Evolutionary conservation across 23 tunicate species (phyloP), one percentile per base, ranked within the genome.

Genomic region (Trididemnum miniatum): DNA sequence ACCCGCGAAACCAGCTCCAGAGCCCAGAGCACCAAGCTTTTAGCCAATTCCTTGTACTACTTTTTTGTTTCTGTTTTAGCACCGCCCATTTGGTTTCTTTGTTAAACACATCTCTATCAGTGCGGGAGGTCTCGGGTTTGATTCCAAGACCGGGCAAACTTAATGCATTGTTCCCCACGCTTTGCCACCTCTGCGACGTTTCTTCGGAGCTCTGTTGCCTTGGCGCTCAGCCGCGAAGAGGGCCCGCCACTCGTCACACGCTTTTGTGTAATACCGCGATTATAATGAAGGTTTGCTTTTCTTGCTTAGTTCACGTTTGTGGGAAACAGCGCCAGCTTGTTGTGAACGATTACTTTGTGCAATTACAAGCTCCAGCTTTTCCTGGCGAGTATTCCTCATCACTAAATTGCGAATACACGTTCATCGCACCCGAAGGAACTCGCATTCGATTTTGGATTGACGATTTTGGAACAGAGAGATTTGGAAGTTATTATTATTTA

Each of bases 361-460:
- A 31, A 12, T 73, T 73, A 2, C 26, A 37, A 37, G 79, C 79
- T 37, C 59, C 79, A 2, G 31, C 59, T 9, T 73, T 73, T 73
- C 79, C 59, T 9, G 25, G 12, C 26, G 59, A 3, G 5, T n/a
- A 38, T n/a, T 73, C 57, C 5, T 2, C 9, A 5, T 39, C 28
- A 20, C 22, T 37, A 26, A 2, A 2, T 29, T 73, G 79, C 24
- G 2, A 2, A 26, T 73, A 73, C 79, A 39, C 59, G 57, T 1
- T 73, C 30, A 24, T 40, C 2, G 57, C 79, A 20, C 79, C 57
- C 7, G 29, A 73, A 73, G 59, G 30, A 9, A 73, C 79, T 18
- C 79, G 57, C 26, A 73, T 73, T 40, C 57, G 57, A 20, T 73
- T 73, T 73, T 38, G 59, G 79, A 37, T 73, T 26, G 59, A 73